A percentile compares a stretch with the other conserved stretches of the same genome.
These are phyloP conservation scores for Pipistrellus pygmaeus DNA, from an alignment of 2,797 vertebrate species.

Conservation along the genomic window DNA sequence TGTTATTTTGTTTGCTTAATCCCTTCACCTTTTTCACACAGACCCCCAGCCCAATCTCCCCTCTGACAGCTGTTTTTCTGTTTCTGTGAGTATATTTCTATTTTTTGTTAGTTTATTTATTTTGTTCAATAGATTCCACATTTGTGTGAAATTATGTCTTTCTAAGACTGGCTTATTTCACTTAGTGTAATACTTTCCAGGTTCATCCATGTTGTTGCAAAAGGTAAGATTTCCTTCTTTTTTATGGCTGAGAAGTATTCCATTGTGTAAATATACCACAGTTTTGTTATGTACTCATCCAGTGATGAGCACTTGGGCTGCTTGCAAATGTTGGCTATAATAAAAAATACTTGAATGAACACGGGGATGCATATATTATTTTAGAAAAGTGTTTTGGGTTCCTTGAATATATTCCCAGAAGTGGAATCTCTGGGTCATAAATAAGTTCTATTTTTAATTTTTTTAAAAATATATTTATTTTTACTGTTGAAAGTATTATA, in stretches of 20 bases:
- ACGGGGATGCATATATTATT: not conserved
- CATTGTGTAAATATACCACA: not conserved
- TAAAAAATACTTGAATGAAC: not conserved
- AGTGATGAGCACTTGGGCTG: not conserved
- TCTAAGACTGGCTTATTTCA: not conserved
- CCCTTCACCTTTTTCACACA: not conserved
- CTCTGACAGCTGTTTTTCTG: not conserved
- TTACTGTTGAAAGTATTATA: no score
- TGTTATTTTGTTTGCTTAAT: not conserved
- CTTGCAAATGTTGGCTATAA: not conserved
- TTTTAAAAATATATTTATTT: no score
- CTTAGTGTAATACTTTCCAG: not conserved
- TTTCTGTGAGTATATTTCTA: not conserved
- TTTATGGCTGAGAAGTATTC: not conserved
- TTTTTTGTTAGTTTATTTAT: not conserved
- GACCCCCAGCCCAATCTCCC: not conserved
- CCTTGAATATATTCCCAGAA: not conserved
- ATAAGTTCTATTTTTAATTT: not conserved
- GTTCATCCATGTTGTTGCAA: not conserved
- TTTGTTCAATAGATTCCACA: not conserved
- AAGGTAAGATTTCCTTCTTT: not conserved
- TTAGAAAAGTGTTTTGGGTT: not conserved
- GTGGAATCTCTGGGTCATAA: not conserved
- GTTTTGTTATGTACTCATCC: not conserved
- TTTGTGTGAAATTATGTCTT: not conserved